Base-by-base conservation (phyloP, 2,797 vertebrate species). In the Nannoperca australis region DNA sequence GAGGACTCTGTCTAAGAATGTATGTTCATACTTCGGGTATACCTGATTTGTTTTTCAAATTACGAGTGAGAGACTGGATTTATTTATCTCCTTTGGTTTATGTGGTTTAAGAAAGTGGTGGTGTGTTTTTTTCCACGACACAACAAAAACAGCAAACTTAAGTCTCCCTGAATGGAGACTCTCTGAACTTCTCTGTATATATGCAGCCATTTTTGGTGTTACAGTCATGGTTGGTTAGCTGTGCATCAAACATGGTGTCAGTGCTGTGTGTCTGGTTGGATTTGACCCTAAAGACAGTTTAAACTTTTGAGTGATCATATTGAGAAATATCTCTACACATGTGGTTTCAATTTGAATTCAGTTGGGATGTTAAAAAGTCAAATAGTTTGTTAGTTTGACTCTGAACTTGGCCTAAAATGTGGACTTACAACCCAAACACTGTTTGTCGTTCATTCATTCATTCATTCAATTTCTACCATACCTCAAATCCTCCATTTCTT, bases 391-490 rank as follows among this genome's bases (percentile, higher is more conserved):
- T 2, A 45, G 11, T 40, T 15, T 56, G 32, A 24, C 64, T 73
- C 44, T 44, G 7, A 58, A 66, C 2, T 1, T 50, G 9, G 17
- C 20, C 2, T 54, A 4, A 67, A 69, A 34, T 40, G 2, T 18
- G 5, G 1, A 34, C 30, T 1, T 24, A 30, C 62, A 70, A 36
- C 49, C 38, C 11, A 59, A 71, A 68, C 44, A 65, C 32, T 58
- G 42, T 70, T 77, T 24, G 24, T 27, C 24, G 24, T 27, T 22
- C 72, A 44, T 83, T 82, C 65, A 73, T 83, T 80, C 73, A 80
- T 66, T 51, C 50, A 40, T 79, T 84, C 78, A 1, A 49, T 78
- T 86, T 82, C 24, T 58, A 59, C 56, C 81, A 77, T 69, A 73
- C 66, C 58, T 76, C 63, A 73, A 59, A 70, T 59, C 69, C 67